phyloP scores from a whole-genome alignment of 2,888 invertebrate genomes.

The Timandra comae region DNA sequence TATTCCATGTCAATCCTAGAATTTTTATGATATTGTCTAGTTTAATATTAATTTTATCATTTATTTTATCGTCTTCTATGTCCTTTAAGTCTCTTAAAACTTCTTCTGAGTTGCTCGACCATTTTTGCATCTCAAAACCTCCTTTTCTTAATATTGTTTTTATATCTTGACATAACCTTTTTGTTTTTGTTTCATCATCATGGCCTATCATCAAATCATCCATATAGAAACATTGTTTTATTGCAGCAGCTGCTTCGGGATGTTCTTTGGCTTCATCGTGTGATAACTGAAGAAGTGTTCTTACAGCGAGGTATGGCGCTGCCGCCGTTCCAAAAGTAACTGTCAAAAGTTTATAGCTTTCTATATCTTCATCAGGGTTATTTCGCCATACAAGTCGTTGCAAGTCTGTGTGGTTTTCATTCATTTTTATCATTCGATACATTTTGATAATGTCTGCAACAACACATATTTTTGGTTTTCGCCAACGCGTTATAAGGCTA shows the following conservation, averaged over 20 bases:
- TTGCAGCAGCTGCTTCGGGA: constrained; percentile 11
- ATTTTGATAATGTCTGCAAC: constrained; percentile 17
- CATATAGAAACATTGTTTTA: constrained; percentile 17
- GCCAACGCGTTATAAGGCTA: constrained; percentile 12
- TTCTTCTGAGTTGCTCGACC: constrained; percentile 11
- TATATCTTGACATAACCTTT: constrained; percentile 16
- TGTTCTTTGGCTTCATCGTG: constrained; percentile 16
- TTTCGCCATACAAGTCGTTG: constrained; percentile 13
- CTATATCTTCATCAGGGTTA: constrained; percentile 2
- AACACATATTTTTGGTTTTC: constrained; percentile 78
- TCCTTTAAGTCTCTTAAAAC: not conserved
- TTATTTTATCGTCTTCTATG: constrained; percentile 4
- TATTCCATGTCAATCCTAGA: too few relatives aligned
- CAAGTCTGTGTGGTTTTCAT: constrained; percentile 2
- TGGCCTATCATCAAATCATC: constrained; percentile 21
- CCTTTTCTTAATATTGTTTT: constrained; percentile 21
- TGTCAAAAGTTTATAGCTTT: constrained; percentile 12
- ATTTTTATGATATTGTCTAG: too few relatives aligned
- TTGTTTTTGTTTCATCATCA: constrained; percentile 11
- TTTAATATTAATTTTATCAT: too few relatives aligned
- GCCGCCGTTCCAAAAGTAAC: constrained; percentile 22
- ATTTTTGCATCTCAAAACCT: constrained; percentile 29
- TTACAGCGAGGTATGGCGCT: constrained; percentile 26
- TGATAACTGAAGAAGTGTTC: constrained; percentile 22
- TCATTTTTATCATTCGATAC: constrained; percentile 8